phyloP scores from a whole-genome alignment of 53 echinoderm and acorn worm species.

The Luidia sarsii region DNA sequence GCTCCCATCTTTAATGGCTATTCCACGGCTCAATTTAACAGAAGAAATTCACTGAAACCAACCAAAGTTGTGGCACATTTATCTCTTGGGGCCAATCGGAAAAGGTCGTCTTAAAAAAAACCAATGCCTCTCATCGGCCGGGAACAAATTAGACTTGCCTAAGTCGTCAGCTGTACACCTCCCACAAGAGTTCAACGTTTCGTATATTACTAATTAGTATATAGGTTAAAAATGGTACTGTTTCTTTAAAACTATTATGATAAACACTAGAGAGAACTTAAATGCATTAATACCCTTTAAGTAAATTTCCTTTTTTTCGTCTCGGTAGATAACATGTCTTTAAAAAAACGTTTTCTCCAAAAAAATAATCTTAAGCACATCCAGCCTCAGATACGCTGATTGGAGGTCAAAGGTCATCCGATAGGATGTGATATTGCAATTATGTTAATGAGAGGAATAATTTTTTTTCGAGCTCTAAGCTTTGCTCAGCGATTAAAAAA shows the following conservation, averaged over 20 bases:
- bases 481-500: neutral
- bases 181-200: neutral
- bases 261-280: slow-evolving; percentile 5
- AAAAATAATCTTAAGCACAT: neutral
- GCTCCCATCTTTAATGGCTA: no score
- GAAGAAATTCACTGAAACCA: no score
- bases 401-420: slow-evolving; percentile 1
- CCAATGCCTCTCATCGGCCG: no score
- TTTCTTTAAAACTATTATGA: neutral
- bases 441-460: neutral
- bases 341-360: no score
- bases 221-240: slow-evolving; percentile 6
- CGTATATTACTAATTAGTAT: slow-evolving; percentile 10
- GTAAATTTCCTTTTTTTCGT: slow-evolving; percentile 4
- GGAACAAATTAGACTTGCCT: neutral
- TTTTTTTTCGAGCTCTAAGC: slow-evolving; percentile 11
- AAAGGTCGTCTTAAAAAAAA: no score
- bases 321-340: neutral
- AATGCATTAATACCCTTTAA: slow-evolving; percentile 8
- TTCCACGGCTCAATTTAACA: no score
- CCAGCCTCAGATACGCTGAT: neutral
- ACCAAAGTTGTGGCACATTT: no score
- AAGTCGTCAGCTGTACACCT: neutral
- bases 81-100: no score
- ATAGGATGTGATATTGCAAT: neutral